Base-by-base conservation (phyloP, 2,113 vertebrate genomes). In the Hirundichthys speculiger region DNA sequence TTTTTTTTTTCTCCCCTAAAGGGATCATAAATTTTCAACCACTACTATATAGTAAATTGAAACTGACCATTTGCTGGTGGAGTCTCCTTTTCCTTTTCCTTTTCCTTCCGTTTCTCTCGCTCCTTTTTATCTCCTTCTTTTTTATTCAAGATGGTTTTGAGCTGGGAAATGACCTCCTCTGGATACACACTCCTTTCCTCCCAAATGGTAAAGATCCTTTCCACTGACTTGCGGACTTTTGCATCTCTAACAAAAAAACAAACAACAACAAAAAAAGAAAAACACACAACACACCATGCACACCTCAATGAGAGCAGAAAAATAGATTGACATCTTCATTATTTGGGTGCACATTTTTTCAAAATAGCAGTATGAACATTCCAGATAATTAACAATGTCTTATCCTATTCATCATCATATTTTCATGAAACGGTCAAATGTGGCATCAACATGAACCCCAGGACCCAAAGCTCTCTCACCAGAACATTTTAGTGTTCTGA, bases 201-300 rank as follows among this genome's bases (percentile, higher is more conserved):
- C 98, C 97, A 99, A 79, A 99, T 99, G 46, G 94, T 91, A 86
- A 99, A 96, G 81, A 99, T 98, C 70, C 98, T 93, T 48, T 99
- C 98, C 34, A 99, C 88, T 16, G 97, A 96, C 78, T 94, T 97
- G 20, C 94, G 94, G 11, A 99, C 95, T 0, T 97, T 97, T 1
- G 87, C 92, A 78, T 99, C 98, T 91, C 98, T 99, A 79, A 55
- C 3, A 39, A 54, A n/a, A n/a, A 14, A 67, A 46, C 77, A 68
- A 69, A n/a, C n/a, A n/a, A n/a, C n/a, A n/a, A n/a, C n/a, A n/a
- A n/a, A n/a, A n/a, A n/a, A n/a, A n/a, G n/a, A n/a, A n/a, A n/a
- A n/a, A n/a, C n/a, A n/a, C n/a, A n/a, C 4, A 52, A n/a, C 13
- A 67, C 0, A 63, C 34, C 34, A 57, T 2, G 4, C 1, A 64